Conservation (phyloP, 2,888 invertebrate species). For the Stegophylla sp. region DNA sequence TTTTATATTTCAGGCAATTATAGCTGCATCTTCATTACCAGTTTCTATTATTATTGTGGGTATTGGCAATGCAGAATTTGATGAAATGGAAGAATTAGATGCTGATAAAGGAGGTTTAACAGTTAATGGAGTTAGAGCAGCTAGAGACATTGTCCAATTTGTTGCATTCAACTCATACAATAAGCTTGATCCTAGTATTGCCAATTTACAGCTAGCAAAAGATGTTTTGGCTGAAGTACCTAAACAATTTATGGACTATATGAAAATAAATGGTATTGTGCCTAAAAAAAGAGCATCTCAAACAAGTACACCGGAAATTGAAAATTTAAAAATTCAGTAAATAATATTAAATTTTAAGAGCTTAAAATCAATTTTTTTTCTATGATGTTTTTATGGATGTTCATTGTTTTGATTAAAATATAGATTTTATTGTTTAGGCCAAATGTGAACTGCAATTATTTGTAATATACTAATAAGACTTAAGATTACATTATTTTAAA, state of each 20-base stretch:
- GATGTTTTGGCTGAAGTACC: constrained; percentile 71
- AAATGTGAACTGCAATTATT: too few species aligned
- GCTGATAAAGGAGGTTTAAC: constrained; percentile 63
- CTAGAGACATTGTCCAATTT: constrained; percentile 71
- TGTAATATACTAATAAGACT: too few species aligned
- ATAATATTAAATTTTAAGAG: background rate
- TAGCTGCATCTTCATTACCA: constrained; percentile 67
- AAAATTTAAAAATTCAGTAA: constrained; percentile 53
- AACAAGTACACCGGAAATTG: constrained; percentile 27
- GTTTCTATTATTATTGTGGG: constrained; percentile 71
- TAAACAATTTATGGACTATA: constrained; percentile 66
- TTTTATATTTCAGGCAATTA: constrained; percentile 62
- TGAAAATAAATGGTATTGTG: constrained; percentile 66
- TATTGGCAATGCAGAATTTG: constrained; percentile 63
- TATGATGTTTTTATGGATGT: too few species aligned
- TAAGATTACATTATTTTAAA: too few species aligned
- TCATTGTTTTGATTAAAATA: too few species aligned
- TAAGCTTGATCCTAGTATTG: constrained; percentile 63
- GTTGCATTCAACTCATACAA: constrained; percentile 67
- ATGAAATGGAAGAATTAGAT: constrained; percentile 63
- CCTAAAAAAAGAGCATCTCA: constrained; percentile 63
- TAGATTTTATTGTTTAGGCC: too few species aligned
- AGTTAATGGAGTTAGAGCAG: constrained; percentile 64
- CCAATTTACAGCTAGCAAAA: constrained; percentile 66
- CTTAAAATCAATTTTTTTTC: background rate